Conservation (phyloP, 1,140 invertebrate genomes). For the Neodiprion fabricii region DNA sequence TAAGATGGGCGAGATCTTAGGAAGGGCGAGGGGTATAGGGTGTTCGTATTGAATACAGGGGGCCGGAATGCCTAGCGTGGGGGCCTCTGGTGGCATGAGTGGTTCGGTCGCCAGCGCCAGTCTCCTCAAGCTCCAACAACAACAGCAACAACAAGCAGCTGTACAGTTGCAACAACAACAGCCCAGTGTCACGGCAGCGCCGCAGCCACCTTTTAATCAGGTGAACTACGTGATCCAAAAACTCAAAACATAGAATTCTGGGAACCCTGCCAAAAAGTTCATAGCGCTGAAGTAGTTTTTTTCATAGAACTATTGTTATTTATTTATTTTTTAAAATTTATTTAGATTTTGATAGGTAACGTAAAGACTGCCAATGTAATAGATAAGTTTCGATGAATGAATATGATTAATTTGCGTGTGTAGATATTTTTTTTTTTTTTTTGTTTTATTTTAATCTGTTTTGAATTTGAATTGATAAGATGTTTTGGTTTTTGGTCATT, state of each 20-base stretch:
- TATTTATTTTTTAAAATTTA: background rate
- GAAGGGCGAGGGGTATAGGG: slow-evolving; percentile 45
- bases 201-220: slow-evolving; percentile 60
- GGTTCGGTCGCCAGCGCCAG: slow-evolving; percentile 59
- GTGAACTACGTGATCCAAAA: slow-evolving; percentile 48
- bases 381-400: background rate
- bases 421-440: too few relatives aligned
- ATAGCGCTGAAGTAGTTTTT: background rate
- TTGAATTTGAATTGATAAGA: too few relatives aligned
- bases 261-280: too few relatives aligned
- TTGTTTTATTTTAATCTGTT: too few relatives aligned
- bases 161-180: slow-evolving; percentile 55
- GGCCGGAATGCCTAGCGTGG: slow-evolving; percentile 52
- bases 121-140: slow-evolving; percentile 58
- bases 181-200: slow-evolving; percentile 52
- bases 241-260: background rate
- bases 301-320: background rate
- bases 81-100: slow-evolving; percentile 53
- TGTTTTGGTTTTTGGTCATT: too few relatives aligned
- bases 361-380: background rate
- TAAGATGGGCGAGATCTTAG: slow-evolving; percentile 6
- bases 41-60: slow-evolving; percentile 55
- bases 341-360: background rate
- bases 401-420: background rate
- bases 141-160: slow-evolving; percentile 54